Conservation (phyloP, 2,888 invertebrate species). For the Lithosia quadra region DNA sequence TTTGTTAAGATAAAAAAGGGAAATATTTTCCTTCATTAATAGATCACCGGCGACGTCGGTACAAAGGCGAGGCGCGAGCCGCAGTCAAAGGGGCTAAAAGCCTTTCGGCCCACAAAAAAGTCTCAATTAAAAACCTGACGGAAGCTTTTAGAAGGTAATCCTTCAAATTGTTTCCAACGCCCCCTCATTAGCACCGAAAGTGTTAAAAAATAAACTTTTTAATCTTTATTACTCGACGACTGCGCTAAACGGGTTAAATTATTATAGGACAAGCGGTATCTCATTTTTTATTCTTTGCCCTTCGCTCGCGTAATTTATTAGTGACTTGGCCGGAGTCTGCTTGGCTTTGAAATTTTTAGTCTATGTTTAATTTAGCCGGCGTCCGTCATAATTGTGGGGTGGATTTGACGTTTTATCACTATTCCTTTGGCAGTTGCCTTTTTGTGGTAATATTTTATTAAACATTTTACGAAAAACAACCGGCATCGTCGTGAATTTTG, state of each 20-base stretch:
- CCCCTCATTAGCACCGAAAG: constrained; percentile 87
- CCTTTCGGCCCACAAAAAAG: constrained; percentile 84
- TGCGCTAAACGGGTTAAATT: constrained; percentile 86
- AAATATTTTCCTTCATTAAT: constrained; percentile 81
- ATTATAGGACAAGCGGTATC: constrained; percentile 81
- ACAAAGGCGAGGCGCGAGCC: constrained; percentile 73
- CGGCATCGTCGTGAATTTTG: constrained; percentile 17
- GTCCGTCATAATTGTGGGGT: constrained; percentile 75
- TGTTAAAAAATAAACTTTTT: constrained; percentile 87
- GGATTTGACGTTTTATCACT: constrained; percentile 66
- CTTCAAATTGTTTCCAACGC: constrained; percentile 87
- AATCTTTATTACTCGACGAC: constrained; percentile 86
- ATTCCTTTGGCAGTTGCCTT: constrained; percentile 39
- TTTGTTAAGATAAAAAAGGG: constrained; percentile 56
- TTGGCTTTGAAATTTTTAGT: constrained; percentile 74
- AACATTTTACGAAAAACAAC: constrained; percentile 35
- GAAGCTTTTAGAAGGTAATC: constrained; percentile 88
- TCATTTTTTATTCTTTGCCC: constrained; percentile 82
- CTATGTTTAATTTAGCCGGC: constrained; percentile 75
- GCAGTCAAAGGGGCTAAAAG: constrained; percentile 83
- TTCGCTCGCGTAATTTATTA: constrained; percentile 77
- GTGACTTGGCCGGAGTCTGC: constrained; percentile 62
- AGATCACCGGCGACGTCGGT: constrained; percentile 77
- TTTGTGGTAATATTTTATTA: constrained; percentile 42
- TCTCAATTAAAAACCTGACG: constrained; percentile 87